phyloP scores from a whole-genome alignment of 2,797 vertebrate species.

The Phalloptychus januarius region DNA sequence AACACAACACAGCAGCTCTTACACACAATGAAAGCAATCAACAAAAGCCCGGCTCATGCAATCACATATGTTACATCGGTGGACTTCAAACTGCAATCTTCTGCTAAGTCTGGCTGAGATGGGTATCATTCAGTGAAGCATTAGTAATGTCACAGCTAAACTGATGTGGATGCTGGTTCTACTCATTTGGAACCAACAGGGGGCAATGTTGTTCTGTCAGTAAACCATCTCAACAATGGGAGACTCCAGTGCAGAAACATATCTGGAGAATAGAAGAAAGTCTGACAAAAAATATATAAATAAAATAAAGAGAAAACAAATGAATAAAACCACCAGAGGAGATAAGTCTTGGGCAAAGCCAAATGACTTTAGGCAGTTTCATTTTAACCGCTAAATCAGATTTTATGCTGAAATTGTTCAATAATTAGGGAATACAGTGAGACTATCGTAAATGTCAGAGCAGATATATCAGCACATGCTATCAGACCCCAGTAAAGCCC shows the following conservation, averaged over 20 bases:
- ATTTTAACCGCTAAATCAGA: constrained; percentile 71
- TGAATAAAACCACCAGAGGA: constrained; percentile 68
- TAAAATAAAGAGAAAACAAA: constrained; percentile 73
- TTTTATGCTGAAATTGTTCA: constrained; percentile 76
- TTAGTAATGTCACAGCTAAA: constrained; percentile 16
- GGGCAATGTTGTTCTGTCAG: constrained; percentile 80
- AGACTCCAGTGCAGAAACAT: constrained; percentile 38
- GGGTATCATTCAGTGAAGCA: constrained; percentile 23
- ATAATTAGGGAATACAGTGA: constrained; percentile 74
- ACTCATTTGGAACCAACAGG: constrained; percentile 68
- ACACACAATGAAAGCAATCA: constrained; percentile 6
- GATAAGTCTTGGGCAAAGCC: constrained; percentile 61
- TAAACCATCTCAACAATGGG: constrained; percentile 30
- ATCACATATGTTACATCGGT: neutral
- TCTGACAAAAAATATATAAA: constrained; percentile 56
- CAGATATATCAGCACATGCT: constrained; percentile 67
- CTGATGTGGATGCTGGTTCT: constrained; percentile 12
- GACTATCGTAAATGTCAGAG: constrained; percentile 65
- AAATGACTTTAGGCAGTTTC: constrained; percentile 73
- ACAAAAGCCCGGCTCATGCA: neutral
- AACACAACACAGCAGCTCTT: constrained; percentile 9
- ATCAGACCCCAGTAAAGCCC: constrained; percentile 43
- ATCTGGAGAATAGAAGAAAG: constrained; percentile 51
- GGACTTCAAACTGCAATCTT: constrained; percentile 1
- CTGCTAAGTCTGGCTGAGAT: constrained; percentile 2